Evolutionary conservation across 2,888 invertebrate genomes (phyloP), one percentile per base, ranked within the genome.

Genomic region (Prosapia bicincta): DNA sequence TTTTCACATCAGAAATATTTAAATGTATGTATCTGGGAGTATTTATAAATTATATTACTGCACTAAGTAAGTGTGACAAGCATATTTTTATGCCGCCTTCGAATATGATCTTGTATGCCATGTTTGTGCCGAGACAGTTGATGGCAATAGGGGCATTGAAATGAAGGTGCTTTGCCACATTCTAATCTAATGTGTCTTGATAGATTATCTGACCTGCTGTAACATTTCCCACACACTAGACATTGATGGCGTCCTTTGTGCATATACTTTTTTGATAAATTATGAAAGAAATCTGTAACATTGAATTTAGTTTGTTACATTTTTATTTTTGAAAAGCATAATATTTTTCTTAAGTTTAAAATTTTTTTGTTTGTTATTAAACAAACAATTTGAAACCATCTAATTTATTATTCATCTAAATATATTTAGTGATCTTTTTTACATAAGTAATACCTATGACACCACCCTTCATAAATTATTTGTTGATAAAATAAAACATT

Each of bases 111-210:
- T 72, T 78, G 78, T 26, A 81, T 69, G 67, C 77, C 78, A 25
- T 77, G 77, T 73, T 79, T 80, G 28, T 78, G 79, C 9, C 77
- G 78, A 9, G 78, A 74, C 32, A 74, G 76, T 65, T 79, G 76
- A 2, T 26, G 20, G 25, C 76, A 76, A 26, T 24, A n/a, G 26
- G 72, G 72, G 26, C 76, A 76, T 74, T 83, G 83, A 79, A 84
- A 86, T 75, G 83, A 82, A 9, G 85, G 83, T 71, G 83, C 82
- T 71, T 83, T 83, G 10, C 84, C 84, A 74, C 85, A 85, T 76
- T 84, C 85, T 79, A 83, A 83, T 71, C 82, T 83, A 76, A 83
- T 80, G 77, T 85, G 85, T 3, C 84, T 67, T 25, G 78, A 74
- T 25, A 81, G 68, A 68, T 78, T 79, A 20, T 79, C 77, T 9